These are phyloP conservation scores for Panopea generosa DNA, from an alignment of 2,888 invertebrate species.

Conservation along the genomic window DNA sequence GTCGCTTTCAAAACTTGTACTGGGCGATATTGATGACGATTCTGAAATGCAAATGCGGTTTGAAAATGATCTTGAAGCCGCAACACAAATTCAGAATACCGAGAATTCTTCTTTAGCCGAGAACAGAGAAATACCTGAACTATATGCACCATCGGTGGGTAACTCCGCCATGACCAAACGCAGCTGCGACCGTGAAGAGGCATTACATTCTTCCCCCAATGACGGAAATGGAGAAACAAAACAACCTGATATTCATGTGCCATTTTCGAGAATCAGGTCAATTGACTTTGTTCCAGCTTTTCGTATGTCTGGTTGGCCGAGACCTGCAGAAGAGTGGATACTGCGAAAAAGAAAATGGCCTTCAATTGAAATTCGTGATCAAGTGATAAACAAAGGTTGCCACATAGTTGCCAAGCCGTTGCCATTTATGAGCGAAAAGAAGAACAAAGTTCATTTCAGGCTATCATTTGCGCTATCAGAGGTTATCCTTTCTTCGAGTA, in stretches of 20 bases:
- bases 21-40: too few relatives aligned
- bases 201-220: too few relatives aligned
- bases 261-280: conserved; percentile 5
- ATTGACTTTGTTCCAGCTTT: conserved; percentile 43
- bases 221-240: not conserved
- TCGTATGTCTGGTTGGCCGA: conserved; percentile 25
- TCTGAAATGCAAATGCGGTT: too few relatives aligned
- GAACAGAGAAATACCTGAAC: too few relatives aligned
- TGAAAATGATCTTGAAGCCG: too few relatives aligned
- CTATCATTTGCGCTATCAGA: conserved; percentile 41
- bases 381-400: conserved; percentile 18
- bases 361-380: conserved; percentile 10
- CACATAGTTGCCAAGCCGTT: conserved; percentile 34
- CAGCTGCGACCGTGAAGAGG: too few relatives aligned
- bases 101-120: not conserved
- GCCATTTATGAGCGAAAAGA: not conserved
- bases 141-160: too few relatives aligned
- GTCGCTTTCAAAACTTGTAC: too few relatives aligned
- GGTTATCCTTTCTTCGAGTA: conserved; percentile 12
- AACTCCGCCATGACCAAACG: too few relatives aligned
- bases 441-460: conserved; percentile 17
- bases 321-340: conserved; percentile 30
- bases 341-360: conserved; percentile 36
- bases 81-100: not conserved
- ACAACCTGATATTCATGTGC: not conserved